Evolutionary conservation across 2,113 vertebrate species (phyloP).

Genomic region (Scortum barcoo): DNA sequence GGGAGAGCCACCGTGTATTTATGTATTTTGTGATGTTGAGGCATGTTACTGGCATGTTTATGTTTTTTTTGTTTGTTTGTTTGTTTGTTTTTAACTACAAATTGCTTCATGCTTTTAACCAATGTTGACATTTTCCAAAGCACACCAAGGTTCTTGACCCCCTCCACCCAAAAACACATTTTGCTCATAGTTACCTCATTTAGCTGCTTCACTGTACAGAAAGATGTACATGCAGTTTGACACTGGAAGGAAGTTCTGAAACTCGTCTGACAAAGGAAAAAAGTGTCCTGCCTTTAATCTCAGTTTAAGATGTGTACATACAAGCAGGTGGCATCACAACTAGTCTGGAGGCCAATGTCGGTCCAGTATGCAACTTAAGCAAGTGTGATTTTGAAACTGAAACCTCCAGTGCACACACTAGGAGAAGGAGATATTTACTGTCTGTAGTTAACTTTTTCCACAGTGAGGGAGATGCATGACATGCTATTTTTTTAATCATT

Average conservation of each 20-base stretch:
- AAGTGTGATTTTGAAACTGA: neutral
- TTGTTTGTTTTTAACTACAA: neutral
- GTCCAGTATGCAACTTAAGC: neutral
- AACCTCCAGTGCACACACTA: neutral
- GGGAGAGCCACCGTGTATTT: neutral
- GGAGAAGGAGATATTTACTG: neutral
- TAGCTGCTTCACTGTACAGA: neutral
- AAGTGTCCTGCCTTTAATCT: neutral
- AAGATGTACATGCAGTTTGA: neutral
- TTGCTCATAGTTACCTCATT: neutral
- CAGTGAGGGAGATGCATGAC: neutral
- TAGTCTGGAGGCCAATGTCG: neutral
- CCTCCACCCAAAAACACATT: neutral
- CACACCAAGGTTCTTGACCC: neutral
- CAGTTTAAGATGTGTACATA: neutral
- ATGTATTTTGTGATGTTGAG: neutral
- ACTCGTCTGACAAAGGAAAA: neutral
- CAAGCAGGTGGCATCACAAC: neutral
- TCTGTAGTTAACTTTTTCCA: neutral
- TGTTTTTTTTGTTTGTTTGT: no score
- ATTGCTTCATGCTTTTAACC: neutral
- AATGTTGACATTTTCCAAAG: constrained; percentile 23
- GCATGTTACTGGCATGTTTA: neutral
- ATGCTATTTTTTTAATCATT: neutral
- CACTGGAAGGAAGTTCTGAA: neutral